phyloP scores from a whole-genome alignment of 2,113 vertebrate genomes.

The cattle (Bos taurus) region DNA sequence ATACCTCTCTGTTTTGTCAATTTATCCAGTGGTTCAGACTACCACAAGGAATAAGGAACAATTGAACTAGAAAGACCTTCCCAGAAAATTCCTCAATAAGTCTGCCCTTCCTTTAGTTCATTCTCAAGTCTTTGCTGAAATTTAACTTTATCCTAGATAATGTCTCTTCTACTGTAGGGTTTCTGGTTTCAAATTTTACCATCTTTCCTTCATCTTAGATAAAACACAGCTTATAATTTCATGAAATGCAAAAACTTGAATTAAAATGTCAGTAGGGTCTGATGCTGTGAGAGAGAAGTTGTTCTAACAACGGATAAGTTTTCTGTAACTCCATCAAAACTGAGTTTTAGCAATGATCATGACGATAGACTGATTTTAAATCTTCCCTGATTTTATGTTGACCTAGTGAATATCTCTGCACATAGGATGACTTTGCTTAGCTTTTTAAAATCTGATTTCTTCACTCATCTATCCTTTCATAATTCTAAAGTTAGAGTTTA shows the following conservation, averaged over 20 bases:
- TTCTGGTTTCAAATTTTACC: neutral
- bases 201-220: neutral
- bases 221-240: neutral
- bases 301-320: neutral
- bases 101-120: neutral
- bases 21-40: neutral
- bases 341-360: neutral
- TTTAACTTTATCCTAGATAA: neutral
- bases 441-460: neutral
- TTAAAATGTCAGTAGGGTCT: neutral
- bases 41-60: neutral
- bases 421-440: neutral
- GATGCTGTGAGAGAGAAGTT: neutral
- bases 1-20: neutral
- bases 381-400: neutral
- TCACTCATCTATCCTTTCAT: neutral
- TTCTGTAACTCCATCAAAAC: neutral
- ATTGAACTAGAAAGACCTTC: neutral
- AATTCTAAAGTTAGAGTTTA: neutral
- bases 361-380: neutral
- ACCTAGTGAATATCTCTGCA: neutral
- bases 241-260: neutral
- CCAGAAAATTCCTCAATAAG: neutral
- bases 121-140: neutral
- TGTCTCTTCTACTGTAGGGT: neutral